Conservation (phyloP, 2,797 vertebrate species). For the Merluccius polli region DNA sequence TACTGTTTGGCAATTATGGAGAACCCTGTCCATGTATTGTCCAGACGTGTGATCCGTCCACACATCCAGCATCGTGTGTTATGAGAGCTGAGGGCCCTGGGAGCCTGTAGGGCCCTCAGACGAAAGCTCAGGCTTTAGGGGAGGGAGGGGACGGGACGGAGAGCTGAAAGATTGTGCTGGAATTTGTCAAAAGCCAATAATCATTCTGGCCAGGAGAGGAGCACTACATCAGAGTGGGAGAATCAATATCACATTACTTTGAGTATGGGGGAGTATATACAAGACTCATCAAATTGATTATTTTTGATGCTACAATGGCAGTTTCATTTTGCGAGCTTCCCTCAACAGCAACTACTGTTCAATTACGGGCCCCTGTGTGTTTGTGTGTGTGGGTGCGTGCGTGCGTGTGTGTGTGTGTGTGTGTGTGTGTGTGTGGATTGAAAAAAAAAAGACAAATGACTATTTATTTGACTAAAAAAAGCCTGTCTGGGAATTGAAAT, state of each 20-base stretch:
- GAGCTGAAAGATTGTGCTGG: conserved; percentile 54
- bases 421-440: conserved; percentile 17
- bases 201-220: conserved; percentile 66
- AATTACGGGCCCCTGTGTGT: conserved; percentile 58
- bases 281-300: conserved; percentile 82
- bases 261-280: conserved; percentile 74
- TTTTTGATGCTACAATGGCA: conserved; percentile 78
- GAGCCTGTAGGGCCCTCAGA: conserved; percentile 26
- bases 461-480: conserved; percentile 77
- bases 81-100: background rate
- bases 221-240: conserved; percentile 65
- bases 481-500: conserved; percentile 66
- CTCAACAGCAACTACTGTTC: conserved; percentile 69
- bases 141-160: conserved; percentile 1
- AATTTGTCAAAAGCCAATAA: conserved; percentile 79
- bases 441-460: conserved; percentile 71
- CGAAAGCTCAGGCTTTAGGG: conserved; percentile 28
- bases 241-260: conserved; percentile 83
- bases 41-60: background rate
- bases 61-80: background rate
- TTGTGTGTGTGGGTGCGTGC: background rate
- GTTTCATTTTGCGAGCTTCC: conserved; percentile 71
- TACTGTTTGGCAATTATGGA: conserved; percentile 48
- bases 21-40: conserved; percentile 39
- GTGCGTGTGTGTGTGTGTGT: background rate